Conservation (phyloP, 1,140 invertebrate species). For the Fopius arisanus region DNA sequence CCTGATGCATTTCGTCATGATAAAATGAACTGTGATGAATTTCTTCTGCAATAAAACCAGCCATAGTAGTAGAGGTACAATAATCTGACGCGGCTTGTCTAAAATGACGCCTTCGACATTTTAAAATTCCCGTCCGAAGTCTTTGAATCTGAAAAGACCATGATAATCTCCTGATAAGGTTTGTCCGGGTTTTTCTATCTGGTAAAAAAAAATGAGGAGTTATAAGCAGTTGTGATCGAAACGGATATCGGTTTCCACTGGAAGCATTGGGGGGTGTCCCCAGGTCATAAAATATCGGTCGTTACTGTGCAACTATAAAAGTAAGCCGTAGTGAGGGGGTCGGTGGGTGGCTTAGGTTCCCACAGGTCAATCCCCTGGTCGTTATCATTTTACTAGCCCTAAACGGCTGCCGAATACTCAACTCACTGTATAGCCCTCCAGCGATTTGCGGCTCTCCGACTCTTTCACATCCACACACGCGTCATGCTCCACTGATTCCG, state of each 20-base stretch:
- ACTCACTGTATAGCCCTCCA: neutral
- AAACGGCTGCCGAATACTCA: constrained; percentile 4
- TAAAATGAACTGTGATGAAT: too few species aligned
- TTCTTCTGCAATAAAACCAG: too few species aligned
- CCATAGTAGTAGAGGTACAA: too few species aligned
- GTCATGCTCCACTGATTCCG: neutral
- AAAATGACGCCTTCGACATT: too few species aligned
- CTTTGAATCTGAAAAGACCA: too few species aligned
- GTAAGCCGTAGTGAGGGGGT: neutral
- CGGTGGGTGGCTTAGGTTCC: constrained; percentile 5
- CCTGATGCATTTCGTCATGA: too few species aligned
- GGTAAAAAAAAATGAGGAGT: neutral
- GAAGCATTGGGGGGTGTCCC: neutral
- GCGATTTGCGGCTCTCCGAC: constrained; percentile 12
- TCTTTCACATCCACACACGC: neutral
- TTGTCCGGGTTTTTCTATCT: too few species aligned
- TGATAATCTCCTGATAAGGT: too few species aligned
- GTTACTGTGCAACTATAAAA: constrained; percentile 6
- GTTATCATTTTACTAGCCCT: constrained; percentile 14
- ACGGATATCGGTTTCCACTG: neutral
- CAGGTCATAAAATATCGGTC: constrained; percentile 14
- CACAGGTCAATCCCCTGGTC: constrained; percentile 8
- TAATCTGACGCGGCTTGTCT: too few species aligned
- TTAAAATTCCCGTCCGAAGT: too few species aligned
- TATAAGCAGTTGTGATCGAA: neutral